A percentile compares a stretch with the other conserved stretches of the same genome.
Conservation (phyloP, 2,797 vertebrate genomes). For the Prionace glauca region DNA sequence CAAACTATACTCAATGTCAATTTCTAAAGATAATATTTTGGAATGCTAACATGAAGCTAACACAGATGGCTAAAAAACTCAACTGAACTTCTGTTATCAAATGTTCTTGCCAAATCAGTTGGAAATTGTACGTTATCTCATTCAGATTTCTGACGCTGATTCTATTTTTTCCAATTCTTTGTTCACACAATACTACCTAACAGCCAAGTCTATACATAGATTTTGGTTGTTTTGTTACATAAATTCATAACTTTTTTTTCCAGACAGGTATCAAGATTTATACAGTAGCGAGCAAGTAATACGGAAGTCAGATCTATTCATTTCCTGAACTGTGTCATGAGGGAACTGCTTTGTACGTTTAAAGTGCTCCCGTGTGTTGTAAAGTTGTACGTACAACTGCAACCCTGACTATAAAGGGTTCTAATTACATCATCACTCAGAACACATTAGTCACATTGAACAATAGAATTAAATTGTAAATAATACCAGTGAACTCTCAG, state of each 20-base stretch:
- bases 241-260: neutral
- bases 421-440: neutral
- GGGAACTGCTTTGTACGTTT: neutral
- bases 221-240: neutral
- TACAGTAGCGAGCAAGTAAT: neutral
- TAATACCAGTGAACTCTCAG: neutral
- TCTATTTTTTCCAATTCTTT: conserved; percentile 13
- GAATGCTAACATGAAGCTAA: neutral
- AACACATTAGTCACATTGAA: neutral
- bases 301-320: neutral
- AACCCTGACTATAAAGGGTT: neutral
- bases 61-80: conserved; percentile 4
- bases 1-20: neutral
- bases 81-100: neutral
- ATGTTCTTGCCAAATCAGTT: neutral
- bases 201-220: neutral
- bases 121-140: conserved; percentile 14
- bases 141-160: conserved; percentile 23
- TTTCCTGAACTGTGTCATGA: neutral
- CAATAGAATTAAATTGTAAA: conserved; percentile 10
- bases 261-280: neutral
- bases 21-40: conserved; percentile 2
- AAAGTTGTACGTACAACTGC: neutral
- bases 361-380: neutral
- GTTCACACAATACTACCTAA: neutral